Percentiles rank a stretch among this genome's conserved stretches.
Conservation (phyloP, 1,140 invertebrate species). For the Dreissena rostriformis region DNA sequence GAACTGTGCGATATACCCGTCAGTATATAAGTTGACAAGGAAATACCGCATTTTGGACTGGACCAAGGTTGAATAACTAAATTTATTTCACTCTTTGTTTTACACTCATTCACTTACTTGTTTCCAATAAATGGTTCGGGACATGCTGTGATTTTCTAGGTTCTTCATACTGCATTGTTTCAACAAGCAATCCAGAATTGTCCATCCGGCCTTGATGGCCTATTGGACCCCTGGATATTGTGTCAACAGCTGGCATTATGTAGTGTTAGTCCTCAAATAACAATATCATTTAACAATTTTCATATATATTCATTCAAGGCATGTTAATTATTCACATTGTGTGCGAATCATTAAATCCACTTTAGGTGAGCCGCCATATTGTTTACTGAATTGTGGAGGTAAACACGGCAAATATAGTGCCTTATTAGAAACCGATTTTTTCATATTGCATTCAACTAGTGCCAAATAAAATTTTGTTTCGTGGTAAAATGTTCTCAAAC, state of each 20-base stretch:
- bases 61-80: no score
- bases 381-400: constrained; percentile 52
- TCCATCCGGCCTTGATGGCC: constrained; percentile 46
- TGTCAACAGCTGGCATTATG: constrained; percentile 71
- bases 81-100: background rate
- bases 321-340: background rate
- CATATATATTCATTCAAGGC: no score
- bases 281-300: no score
- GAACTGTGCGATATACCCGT: no score
- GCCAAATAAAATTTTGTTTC: background rate
- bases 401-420: constrained; percentile 14
- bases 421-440: background rate
- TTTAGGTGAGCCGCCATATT: constrained; percentile 67
- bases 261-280: constrained; percentile 1
- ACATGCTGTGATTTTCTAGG: constrained; percentile 71
- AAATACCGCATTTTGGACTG: no score
- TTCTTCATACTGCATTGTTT: constrained; percentile 78
- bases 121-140: constrained; percentile 79
- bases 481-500: background rate
- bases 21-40: no score
- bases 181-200: constrained; percentile 69
- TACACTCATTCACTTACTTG: constrained; percentile 81
- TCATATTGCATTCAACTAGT: background rate
- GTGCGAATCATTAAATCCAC: background rate
- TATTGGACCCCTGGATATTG: constrained; percentile 65